Conservation (phyloP, 1,140 invertebrate genomes). For the Drosophila pachea region DNA sequence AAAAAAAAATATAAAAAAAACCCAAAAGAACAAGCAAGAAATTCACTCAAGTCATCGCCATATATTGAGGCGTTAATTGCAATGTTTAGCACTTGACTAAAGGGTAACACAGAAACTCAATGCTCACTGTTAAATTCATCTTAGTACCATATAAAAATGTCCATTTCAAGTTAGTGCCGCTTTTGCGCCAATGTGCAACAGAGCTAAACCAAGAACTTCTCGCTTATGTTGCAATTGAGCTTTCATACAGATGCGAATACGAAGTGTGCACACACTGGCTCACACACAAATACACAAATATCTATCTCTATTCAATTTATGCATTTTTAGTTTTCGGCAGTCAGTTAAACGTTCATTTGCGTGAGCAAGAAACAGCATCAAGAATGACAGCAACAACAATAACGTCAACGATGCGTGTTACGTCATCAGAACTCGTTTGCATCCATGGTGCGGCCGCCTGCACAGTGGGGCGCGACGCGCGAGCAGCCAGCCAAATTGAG, state of each 20-base stretch:
- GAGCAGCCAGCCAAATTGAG: slow-evolving; percentile 40
- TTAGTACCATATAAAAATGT: neutral
- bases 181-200: slow-evolving; percentile 26
- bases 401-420: slow-evolving; percentile 49
- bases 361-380: slow-evolving; percentile 42
- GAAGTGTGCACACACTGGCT: slow-evolving; percentile 1
- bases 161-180: neutral
- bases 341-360: slow-evolving; percentile 47
- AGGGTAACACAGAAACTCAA: neutral
- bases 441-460: slow-evolving; percentile 38
- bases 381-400: slow-evolving; percentile 23
- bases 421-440: slow-evolving; percentile 74
- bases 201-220: slow-evolving; percentile 55
- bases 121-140: neutral
- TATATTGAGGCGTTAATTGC: slow-evolving; percentile 1
- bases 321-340: slow-evolving; percentile 47
- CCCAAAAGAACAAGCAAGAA: too few species aligned
- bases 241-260: slow-evolving; percentile 11
- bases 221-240: slow-evolving; percentile 56
- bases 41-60: neutral
- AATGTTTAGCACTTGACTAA: neutral
- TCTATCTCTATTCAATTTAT: slow-evolving; percentile 44
- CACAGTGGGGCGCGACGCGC: slow-evolving; percentile 46
- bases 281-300: slow-evolving; percentile 3
- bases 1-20: neutral